Evolutionary conservation across 2,113 vertebrate species (phyloP).

Genomic region (Indicator maculatus): DNA sequence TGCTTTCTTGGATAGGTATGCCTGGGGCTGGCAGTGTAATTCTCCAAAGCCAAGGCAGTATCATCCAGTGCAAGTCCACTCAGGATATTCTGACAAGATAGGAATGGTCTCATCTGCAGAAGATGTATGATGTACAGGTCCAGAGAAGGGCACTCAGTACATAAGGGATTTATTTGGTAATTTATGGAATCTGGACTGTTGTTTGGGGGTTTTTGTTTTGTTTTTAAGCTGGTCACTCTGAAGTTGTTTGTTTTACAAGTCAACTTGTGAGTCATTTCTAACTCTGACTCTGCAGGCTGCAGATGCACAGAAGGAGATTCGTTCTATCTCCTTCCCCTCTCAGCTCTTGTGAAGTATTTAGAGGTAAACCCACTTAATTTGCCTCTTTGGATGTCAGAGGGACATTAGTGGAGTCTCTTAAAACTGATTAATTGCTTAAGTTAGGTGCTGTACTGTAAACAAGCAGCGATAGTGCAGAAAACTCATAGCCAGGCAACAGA

Average conservation of each 20-base stretch:
- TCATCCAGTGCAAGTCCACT: background rate
- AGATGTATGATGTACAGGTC: background rate
- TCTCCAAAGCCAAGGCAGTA: background rate
- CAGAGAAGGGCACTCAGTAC: background rate
- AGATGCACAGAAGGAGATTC: background rate
- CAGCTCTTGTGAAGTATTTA: background rate
- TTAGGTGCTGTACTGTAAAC: conserved; percentile 35
- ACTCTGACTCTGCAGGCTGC: background rate
- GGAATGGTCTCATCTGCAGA: background rate
- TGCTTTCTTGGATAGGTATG: background rate
- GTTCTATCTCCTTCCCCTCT: background rate
- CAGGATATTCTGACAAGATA: background rate
- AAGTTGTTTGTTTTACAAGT: background rate
- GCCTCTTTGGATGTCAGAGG: background rate
- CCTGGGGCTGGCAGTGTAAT: background rate
- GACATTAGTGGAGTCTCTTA: conserved; percentile 12
- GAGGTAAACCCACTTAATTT: background rate
- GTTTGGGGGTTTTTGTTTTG: background rate
- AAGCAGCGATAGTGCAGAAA: conserved; percentile 10
- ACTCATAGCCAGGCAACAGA: conserved; percentile 28
- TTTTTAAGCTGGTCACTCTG: background rate
- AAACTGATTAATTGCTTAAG: conserved; percentile 41
- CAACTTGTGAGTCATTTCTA: background rate
- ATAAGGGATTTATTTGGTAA: background rate
- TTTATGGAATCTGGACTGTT: background rate